Conservation (phyloP, 2,113 vertebrate species). For the Labeo catla region DNA sequence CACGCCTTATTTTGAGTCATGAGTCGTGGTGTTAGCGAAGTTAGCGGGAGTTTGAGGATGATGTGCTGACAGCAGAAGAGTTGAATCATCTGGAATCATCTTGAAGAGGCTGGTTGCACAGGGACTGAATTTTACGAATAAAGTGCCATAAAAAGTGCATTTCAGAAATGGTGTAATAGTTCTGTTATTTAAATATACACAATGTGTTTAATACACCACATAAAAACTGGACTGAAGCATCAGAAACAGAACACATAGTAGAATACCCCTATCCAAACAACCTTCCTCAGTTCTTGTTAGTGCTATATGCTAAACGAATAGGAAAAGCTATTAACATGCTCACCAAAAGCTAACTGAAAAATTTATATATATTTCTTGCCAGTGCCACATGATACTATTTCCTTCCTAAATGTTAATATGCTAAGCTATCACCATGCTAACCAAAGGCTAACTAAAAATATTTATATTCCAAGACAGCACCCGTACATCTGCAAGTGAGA, state of each 20-base stretch:
- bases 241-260: too few species aligned
- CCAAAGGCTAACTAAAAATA: neutral
- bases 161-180: neutral
- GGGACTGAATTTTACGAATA: neutral
- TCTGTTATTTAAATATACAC: neutral
- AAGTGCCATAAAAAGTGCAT: neutral
- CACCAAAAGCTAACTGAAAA: neutral
- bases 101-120: neutral
- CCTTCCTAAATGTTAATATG: too few species aligned
- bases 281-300: neutral
- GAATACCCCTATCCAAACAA: neutral
- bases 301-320: neutral
- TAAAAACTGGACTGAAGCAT: neutral
- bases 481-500: too few species aligned
- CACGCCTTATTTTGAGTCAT: slow-evolving; percentile 42
- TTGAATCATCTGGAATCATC: slow-evolving; percentile 35
- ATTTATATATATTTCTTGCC: too few species aligned
- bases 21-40: neutral
- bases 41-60: neutral
- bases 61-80: slow-evolving; percentile 29
- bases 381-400: too few species aligned
- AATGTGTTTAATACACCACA: neutral
- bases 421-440: neutral
- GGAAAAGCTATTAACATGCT: neutral
- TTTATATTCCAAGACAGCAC: too few species aligned